Evolutionary conservation across 2,888 invertebrate species (phyloP), one percentile per base, ranked within the genome.

Genomic region (Catotricha subobsoleta): DNA sequence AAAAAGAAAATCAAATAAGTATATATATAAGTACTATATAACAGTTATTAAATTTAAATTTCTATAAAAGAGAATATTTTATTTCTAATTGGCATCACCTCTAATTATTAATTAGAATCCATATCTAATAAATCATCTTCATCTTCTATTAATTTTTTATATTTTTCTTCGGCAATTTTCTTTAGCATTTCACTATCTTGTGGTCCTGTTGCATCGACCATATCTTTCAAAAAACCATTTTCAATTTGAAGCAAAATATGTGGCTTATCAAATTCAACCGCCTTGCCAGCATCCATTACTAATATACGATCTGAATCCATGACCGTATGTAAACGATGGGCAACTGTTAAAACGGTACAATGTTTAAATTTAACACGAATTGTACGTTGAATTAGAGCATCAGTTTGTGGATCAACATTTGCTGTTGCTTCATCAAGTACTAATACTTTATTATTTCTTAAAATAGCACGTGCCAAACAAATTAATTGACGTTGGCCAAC

Each of bases 231-330:
- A 42, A 69, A 58, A 4, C 80, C 72, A 3, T 71, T 63, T 2
- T 68, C 64, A 48, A 72, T 71, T 48, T 60, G 67, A 28, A 81
- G 66, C 40, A 81, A 60, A 43, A 69, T 63, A 55, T 77, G 66
- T 0, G 82, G 81, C 50, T 74, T 70, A 55, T 76, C 79, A 51
- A 73, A 80, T 60, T 82, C 81, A 42, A 74, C 74, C 43, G 83
- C 71, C 15, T 65, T 60, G 1, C 92, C 92, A 6, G 74, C 71
- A 53, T 87, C 82, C 75, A 92, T 79, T 2, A 91, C 88, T 55
- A 91, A 67, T 15, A 90, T 79, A 45, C 79, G 71, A 64, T 90
- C 86, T 1, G 84, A 86, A 60, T 92, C 91, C 79, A 92, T 90
- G 46, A 92, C 82, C 1, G 91, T 92, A 57, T 91, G 79, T 21